Evolutionary conservation across 2,113 vertebrate genomes (phyloP).

Genomic region (Elephantulus edwardii): DNA sequence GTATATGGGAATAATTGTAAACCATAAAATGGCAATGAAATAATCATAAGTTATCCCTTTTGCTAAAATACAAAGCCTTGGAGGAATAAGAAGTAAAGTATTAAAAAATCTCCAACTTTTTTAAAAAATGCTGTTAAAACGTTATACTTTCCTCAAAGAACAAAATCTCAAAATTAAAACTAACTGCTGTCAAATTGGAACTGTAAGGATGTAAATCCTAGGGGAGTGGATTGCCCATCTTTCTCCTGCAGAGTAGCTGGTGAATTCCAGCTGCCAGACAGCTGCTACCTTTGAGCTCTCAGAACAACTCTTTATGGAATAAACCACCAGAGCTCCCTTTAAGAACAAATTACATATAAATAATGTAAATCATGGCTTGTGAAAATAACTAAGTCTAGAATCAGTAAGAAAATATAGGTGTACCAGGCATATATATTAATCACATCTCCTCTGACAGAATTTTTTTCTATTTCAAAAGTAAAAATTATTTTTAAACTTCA

Average conservation of each 20-base stretch:
- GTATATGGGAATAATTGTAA: neutral
- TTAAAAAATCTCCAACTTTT: constrained; percentile 23
- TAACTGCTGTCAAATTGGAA: too few relatives aligned
- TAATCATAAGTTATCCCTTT: neutral
- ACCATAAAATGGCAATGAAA: neutral
- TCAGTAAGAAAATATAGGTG: constrained; percentile 36
- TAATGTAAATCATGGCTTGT: neutral
- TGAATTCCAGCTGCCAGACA: too few relatives aligned
- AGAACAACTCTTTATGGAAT: too few relatives aligned
- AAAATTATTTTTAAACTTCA: constrained; percentile 32
- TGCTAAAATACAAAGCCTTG: constrained; percentile 1
- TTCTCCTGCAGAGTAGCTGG: too few relatives aligned
- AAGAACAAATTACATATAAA: neutral
- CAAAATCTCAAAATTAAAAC: too few relatives aligned
- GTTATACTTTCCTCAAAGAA: constrained; percentile 16
- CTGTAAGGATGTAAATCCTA: too few relatives aligned
- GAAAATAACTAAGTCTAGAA: constrained; percentile 37
- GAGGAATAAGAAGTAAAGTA: constrained; percentile 7
- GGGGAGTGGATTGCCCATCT: too few relatives aligned
- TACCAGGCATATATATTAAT: neutral
- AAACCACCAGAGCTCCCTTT: too few relatives aligned
- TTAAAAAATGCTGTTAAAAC: constrained; percentile 50
- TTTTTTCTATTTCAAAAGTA: constrained; percentile 31
- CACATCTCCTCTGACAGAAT: neutral
- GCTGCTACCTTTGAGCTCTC: too few relatives aligned